Evolutionary conservation across 2,888 invertebrate species (phyloP).

Genomic region (Strigamia maritima): DNA sequence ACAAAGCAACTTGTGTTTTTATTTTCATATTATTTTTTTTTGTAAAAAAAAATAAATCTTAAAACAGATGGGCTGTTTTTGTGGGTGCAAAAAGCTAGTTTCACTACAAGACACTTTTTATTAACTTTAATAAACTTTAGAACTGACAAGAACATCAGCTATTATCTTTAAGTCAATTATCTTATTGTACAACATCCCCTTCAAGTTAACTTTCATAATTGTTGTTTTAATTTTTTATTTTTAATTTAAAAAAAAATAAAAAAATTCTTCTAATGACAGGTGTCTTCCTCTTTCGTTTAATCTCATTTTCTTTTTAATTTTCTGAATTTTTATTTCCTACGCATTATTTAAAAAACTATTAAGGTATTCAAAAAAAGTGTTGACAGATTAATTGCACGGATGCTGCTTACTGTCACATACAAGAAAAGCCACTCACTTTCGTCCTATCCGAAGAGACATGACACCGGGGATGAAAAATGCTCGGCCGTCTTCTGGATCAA

Average conservation of each 20-base stretch:
- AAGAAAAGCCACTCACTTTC: constrained; percentile 4
- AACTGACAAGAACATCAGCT: no score
- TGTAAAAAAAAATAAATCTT: no score
- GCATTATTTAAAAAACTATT: background rate
- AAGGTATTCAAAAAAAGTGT: background rate
- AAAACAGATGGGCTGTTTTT: no score
- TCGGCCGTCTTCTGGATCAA: background rate
- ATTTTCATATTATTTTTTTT: no score
- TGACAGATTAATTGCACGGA: background rate
- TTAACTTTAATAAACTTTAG: no score
- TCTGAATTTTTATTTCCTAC: no score
- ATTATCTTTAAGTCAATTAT: no score
- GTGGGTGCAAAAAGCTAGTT: no score
- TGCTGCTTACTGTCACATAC: background rate
- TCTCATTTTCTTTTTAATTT: no score
- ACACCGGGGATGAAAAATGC: background rate
- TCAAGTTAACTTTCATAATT: background rate
- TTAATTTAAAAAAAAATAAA: background rate
- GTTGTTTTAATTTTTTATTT: background rate
- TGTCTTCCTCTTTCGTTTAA: background rate
- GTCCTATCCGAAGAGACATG: background rate
- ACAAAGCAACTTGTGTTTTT: no score
- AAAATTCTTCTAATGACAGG: background rate
- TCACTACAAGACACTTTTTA: no score
- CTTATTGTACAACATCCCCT: no score